These are phyloP conservation scores for Limnephilus lunatus DNA, from an alignment of 2,888 invertebrate genomes.

Conservation along the genomic window DNA sequence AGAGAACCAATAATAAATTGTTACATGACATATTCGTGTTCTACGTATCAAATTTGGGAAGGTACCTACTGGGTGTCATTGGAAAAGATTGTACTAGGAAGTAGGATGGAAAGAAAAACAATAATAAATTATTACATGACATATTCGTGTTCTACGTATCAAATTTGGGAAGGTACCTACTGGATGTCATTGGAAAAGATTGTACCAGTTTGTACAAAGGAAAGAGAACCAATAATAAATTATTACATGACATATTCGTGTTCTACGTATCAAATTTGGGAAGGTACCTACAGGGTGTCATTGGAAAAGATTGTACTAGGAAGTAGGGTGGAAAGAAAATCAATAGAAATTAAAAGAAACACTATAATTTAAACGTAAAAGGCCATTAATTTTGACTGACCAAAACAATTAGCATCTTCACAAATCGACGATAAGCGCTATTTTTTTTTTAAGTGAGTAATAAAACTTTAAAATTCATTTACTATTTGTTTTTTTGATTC, in stretches of 20 bases:
- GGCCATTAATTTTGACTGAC: too few species aligned
- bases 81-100: not conserved
- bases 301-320: not conserved
- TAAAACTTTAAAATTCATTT: too few species aligned
- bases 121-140: too few species aligned
- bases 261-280: not conserved
- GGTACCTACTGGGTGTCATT: not conserved
- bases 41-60: not conserved
- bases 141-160: slow-evolving; percentile 14
- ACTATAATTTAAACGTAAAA: too few species aligned
- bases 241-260: not conserved
- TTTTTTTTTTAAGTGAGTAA: too few species aligned
- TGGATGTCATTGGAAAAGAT: not conserved
- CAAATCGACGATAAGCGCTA: too few species aligned
- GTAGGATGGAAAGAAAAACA: not conserved
- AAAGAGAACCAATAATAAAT: not conserved
- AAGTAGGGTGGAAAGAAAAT: not conserved
- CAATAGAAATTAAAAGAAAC: too few species aligned
- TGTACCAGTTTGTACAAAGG: not conserved
- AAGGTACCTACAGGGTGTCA: not conserved
- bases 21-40: not conserved
- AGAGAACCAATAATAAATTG: not conserved
- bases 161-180: not conserved
- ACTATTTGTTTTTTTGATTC: too few species aligned
- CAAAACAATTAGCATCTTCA: too few species aligned